Conservation (phyloP, 1,140 invertebrate species). For the Anoplolepis gracilipes region DNA sequence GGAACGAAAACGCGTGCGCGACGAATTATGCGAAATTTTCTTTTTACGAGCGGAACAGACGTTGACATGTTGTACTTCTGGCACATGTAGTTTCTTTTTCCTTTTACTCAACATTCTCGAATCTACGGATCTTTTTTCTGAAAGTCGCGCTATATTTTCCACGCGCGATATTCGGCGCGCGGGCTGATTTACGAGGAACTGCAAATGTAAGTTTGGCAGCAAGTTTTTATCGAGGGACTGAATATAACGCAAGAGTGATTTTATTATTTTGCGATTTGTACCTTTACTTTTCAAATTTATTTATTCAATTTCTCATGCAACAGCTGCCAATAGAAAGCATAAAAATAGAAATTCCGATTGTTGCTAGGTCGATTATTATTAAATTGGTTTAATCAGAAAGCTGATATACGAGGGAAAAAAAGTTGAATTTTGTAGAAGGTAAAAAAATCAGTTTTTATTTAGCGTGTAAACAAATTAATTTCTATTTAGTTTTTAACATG, state of each 20-base stretch:
- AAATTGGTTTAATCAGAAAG: constrained; percentile 3
- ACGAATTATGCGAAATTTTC: constrained; percentile 19
- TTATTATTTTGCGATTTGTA: constrained; percentile 38
- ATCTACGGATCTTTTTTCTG: neutral
- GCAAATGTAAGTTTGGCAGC: constrained; percentile 54
- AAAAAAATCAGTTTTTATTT: neutral
- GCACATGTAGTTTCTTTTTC: neutral
- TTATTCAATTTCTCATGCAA: constrained; percentile 38
- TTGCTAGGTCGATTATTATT: constrained; percentile 17
- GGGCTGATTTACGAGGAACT: constrained; percentile 41
- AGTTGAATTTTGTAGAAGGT: neutral
- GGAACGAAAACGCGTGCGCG: neutral
- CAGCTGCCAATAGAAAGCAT: constrained; percentile 23
- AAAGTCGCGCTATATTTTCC: constrained; percentile 8
- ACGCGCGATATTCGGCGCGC: neutral
- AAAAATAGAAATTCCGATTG: neutral
- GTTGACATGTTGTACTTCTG: neutral
- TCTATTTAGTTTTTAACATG: neutral
- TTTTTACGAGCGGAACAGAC: constrained; percentile 43
- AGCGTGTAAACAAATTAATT: constrained; percentile 15
- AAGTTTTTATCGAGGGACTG: constrained; percentile 17
- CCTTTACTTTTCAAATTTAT: neutral
- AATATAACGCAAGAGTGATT: constrained; percentile 22
- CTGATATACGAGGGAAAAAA: constrained; percentile 15
- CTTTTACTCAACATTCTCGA: neutral